These are phyloP conservation scores for Lates calcarifer DNA, from an alignment of 2,113 vertebrate species.

Conservation along the genomic window DNA sequence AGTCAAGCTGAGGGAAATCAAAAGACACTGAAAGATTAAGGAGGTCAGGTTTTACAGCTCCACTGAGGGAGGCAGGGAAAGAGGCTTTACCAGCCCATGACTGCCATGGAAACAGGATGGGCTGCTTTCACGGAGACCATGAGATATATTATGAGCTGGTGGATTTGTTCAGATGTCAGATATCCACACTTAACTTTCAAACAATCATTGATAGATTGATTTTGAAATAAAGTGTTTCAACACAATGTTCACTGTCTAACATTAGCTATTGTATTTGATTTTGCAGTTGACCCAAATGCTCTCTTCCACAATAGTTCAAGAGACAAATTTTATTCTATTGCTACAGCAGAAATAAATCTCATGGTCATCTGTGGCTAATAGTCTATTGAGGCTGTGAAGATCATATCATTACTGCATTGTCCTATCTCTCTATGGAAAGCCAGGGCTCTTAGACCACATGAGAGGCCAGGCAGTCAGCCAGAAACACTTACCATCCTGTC, in stretches of 20 bases:
- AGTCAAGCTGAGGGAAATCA: constrained; percentile 74
- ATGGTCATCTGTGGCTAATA: constrained; percentile 44
- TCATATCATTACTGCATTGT: constrained; percentile 54
- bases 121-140: constrained; percentile 13
- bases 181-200: background rate
- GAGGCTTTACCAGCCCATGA: constrained; percentile 51
- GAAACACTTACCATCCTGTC: constrained; percentile 71
- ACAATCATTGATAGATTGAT: background rate
- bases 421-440: constrained; percentile 52
- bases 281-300: background rate
- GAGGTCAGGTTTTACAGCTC: constrained; percentile 70
- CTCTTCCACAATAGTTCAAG: background rate
- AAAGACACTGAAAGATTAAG: constrained; percentile 74
- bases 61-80: constrained; percentile 28
- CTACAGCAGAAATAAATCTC: constrained; percentile 17
- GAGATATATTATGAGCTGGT: background rate
- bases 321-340: background rate
- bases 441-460: constrained; percentile 53
- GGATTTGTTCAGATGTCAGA: constrained; percentile 11
- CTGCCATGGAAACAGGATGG: constrained; percentile 59
- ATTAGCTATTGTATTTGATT: background rate
- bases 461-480: constrained; percentile 71
- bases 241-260: background rate
- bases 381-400: constrained; percentile 26
- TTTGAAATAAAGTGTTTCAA: background rate